Base-by-base conservation (phyloP, 2,888 invertebrate species). In the Sarcophaga rosellei region DNA sequence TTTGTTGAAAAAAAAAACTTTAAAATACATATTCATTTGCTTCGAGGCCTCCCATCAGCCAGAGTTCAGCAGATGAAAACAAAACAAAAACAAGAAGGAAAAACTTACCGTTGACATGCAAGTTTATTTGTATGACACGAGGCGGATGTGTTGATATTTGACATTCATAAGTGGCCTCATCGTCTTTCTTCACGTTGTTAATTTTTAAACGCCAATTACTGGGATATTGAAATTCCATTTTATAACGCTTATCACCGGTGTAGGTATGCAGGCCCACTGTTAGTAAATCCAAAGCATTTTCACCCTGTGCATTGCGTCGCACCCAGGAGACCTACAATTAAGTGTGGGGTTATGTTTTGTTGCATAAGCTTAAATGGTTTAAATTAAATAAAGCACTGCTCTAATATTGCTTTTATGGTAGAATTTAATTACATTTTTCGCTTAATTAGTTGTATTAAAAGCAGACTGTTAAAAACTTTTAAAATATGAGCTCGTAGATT, bases 251-350 rank as follows among this genome's bases (percentile, higher is more conserved):
- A 91, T 96, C 96, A 53, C 96, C 95, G 25, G 95, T 95, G 88
- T 96, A 96, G 15, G 95, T 95, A 81, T 95, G 95, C 88, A 95
- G 93, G 62, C 96, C 95, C 69, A 96, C 94, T 2, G 96, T 96
- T 15, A 96, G 93, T 75, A 96, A 92, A 90, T 95, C 95, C 89
- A 96, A 93, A 88, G 95, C 95, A 90, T 95, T 95, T 86, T 95
- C 94, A 86, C 95, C 95, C 77, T 90, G 91, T 23, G 95, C 94
- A 83, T 95, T 95, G 89, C 94, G 93, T 53, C 95, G 94, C 80
- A 96, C 94, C 96, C 96, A 96, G 35, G 96, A 95, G 83, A 96
- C 96, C 96, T 96, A 35, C 35, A 35, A 35, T 35, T 35, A 35
- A 35, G 35, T 35, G 92, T 74, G 45, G 25, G 47, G 47, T 62